Evolutionary conservation across 2,113 vertebrate species (phyloP).

Genomic region (Myiagra hebetior): DNA sequence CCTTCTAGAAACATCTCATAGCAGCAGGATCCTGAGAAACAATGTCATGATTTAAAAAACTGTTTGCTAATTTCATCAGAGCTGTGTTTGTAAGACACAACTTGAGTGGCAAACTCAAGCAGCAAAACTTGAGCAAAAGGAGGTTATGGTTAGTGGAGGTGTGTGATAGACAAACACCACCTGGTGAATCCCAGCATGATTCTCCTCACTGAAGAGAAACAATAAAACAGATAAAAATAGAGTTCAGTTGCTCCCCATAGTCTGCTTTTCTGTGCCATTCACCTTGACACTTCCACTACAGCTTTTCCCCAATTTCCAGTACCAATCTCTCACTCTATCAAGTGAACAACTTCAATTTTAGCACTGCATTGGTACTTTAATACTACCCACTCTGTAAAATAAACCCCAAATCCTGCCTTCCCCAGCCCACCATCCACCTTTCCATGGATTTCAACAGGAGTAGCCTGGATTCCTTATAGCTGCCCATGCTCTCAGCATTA

Average conservation of each 20-base stretch:
- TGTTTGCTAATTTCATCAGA: neutral
- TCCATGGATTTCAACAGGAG: neutral
- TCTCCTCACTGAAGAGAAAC: neutral
- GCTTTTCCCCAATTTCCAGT: neutral
- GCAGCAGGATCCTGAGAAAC: neutral
- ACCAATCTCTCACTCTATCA: neutral
- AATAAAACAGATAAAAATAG: neutral
- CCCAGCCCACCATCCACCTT: neutral
- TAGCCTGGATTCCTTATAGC: neutral
- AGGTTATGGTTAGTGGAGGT: neutral
- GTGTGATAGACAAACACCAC: neutral
- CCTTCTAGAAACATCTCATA: neutral
- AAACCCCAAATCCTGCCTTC: rapidly evolving
- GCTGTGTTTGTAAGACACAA: neutral
- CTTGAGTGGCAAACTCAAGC: no score
- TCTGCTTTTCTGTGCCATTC: neutral
- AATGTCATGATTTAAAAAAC: rapidly evolving
- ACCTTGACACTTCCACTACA: neutral
- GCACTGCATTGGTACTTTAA: neutral
- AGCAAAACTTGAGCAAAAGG: neutral
- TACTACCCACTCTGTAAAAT: neutral
- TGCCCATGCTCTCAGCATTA: neutral
- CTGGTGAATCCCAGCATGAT: neutral
- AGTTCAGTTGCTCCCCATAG: neutral
- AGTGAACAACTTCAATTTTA: neutral